phyloP scores from a whole-genome alignment of 2,797 vertebrate species.

The Falco columbarius region DNA sequence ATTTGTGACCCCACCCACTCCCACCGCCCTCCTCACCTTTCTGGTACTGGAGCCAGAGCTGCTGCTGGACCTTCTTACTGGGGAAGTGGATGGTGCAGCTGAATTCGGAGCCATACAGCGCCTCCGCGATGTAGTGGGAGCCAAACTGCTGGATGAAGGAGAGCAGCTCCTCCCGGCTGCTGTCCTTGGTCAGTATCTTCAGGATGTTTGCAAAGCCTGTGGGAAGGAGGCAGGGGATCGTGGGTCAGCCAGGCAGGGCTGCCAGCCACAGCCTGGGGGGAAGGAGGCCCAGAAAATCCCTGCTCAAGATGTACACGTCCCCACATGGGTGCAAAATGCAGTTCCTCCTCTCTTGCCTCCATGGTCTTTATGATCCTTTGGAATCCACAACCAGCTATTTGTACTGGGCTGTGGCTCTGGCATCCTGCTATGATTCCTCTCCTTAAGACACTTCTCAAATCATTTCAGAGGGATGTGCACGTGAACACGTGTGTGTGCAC shows the following conservation, averaged over 20 bases:
- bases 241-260: neutral
- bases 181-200: conserved; percentile 92
- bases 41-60: conserved; percentile 99
- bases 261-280: neutral
- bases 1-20: neutral
- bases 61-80: conserved; percentile 98
- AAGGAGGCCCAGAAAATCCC: neutral
- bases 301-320: neutral
- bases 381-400: neutral
- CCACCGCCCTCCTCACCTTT: conserved; percentile 84
- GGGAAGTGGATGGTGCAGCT: conserved; percentile 96
- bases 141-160: conserved; percentile 92
- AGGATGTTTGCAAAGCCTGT: conserved; percentile 93
- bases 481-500: fast-evolving
- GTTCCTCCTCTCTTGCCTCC: neutral
- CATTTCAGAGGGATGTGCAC: neutral
- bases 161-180: conserved; percentile 91
- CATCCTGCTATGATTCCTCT: neutral
- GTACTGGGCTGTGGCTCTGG: neutral
- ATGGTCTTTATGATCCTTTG: neutral
- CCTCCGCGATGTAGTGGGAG: conserved; percentile 94
- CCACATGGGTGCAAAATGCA: fast-evolving
- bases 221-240: neutral
- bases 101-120: conserved; percentile 94
- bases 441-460: neutral